Evolutionary conservation across 2,113 vertebrate species (phyloP), one percentile per base, ranked within the genome.

Genomic region (Cromileptes altivelis): DNA sequence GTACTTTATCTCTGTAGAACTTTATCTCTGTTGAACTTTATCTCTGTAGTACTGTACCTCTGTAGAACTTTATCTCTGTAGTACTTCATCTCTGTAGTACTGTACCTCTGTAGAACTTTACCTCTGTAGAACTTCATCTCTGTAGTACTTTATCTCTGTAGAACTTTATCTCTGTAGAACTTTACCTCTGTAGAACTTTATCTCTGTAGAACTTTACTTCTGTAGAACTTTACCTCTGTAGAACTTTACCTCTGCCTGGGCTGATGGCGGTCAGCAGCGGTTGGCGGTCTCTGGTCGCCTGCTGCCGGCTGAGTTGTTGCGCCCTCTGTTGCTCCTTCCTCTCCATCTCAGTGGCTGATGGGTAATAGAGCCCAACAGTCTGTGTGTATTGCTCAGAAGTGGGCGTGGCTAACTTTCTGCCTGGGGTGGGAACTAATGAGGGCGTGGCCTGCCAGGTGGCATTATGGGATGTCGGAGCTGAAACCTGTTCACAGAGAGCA

Each of bases 281-380:
- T 19, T 91, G 96, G 27, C 80, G 95, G 86, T 95, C 94, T 62
- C 94, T 96, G 92, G 88, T 94, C 57, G 90, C 91, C 82, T 95
- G 95, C 85, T 95, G 92, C 94, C 76, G 95, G 95, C 74, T 95
- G 94, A 88, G 93, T 63, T 95, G 92, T 56, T 87, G 91, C 58
- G 74, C 82, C 50, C 91, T 81, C 79, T 97, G 95, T 70, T 95
- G 92, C 37, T 88, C 80, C 82, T 93, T 96, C 80, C 85, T 96
- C 55, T 96, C 95, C 62, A 99, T 81, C 12, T 94, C 84, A 65
- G 93, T 95, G 91, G 95, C 88, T 58, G 97, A 98, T 69, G 97
- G 98, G 89, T 96, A 98, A 94, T 97, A 98, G 49, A 99, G 95
- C 62, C 98, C 97, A 6, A 92, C 60, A 0, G 98, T 99, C 92